Conservation (phyloP, 2,888 invertebrate genomes). For the Tetrapedia diversipes region DNA sequence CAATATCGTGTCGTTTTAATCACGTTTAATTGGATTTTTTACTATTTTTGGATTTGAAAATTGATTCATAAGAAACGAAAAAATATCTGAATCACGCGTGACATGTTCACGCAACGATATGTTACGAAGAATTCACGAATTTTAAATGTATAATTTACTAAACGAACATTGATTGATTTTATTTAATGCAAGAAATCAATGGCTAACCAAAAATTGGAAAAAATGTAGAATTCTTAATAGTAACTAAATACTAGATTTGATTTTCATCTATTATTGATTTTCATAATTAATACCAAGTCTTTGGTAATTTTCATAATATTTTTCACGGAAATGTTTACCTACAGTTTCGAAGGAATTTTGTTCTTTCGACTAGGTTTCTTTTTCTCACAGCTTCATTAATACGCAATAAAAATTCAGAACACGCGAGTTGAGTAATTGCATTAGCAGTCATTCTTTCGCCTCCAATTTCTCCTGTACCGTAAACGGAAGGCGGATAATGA, state of each 20-base stretch:
- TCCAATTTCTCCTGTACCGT: conserved; percentile 36
- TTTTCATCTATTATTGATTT: too few relatives aligned
- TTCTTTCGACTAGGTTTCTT: too few relatives aligned
- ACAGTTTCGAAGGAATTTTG: too few relatives aligned
- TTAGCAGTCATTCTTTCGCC: conserved; percentile 3
- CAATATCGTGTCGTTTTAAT: conserved; percentile 22
- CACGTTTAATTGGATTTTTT: conserved; percentile 6
- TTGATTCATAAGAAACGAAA: conserved; percentile 64
- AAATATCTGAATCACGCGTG: conserved; percentile 61
- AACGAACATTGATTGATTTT: conserved; percentile 62
- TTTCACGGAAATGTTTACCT: too few relatives aligned
- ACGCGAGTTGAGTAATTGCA: conserved; percentile 25
- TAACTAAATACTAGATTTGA: not conserved
- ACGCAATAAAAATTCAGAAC: conserved; percentile 23
- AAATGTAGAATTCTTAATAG: too few relatives aligned
- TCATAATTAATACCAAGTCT: too few relatives aligned
- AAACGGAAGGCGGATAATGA: conserved; percentile 46
- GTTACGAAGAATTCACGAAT: conserved; percentile 67
- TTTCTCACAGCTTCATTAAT: not conserved
- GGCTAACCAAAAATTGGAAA: not conserved
- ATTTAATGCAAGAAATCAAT: conserved; percentile 15
- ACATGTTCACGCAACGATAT: conserved; percentile 74
- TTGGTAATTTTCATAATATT: too few relatives aligned
- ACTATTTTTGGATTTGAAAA: too few relatives aligned
- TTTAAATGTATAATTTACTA: conserved; percentile 71